Evolutionary conservation across 35 echinoderm and acorn worm species (phyloP).

Genomic region (Apostichopus parvimensis): DNA sequence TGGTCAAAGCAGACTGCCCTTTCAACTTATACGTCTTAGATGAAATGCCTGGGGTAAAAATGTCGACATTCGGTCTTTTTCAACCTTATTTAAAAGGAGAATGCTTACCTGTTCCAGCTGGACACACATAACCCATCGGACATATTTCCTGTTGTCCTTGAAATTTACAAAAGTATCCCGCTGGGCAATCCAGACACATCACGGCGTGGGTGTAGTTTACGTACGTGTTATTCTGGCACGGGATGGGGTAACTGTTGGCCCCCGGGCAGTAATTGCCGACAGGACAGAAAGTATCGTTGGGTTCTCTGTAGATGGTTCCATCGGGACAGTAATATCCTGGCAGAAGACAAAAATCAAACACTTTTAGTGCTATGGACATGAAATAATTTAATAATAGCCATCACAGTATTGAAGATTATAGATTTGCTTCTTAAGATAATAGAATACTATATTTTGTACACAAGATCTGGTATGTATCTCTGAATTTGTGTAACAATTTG

Average conservation of each 20-base stretch:
- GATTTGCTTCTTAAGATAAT: too few species aligned
- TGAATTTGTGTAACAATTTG: too few species aligned
- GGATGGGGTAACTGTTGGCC: slow-evolving; percentile 81
- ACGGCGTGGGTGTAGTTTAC: slow-evolving; percentile 95
- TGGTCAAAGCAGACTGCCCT: not conserved
- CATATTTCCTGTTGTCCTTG: slow-evolving; percentile 78
- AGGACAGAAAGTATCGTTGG: slow-evolving; percentile 79
- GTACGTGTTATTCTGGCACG: slow-evolving; percentile 89
- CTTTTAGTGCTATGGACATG: too few species aligned
- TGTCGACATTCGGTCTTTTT: too few species aligned
- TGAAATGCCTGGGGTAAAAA: too few species aligned
- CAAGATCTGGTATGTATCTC: too few species aligned
- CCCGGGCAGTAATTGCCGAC: slow-evolving; percentile 90
- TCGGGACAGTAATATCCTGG: slow-evolving; percentile 95
- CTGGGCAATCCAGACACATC: slow-evolving; percentile 81
- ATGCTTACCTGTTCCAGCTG: slow-evolving; percentile 81
- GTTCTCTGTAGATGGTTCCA: slow-evolving; percentile 88
- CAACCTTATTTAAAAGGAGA: too few species aligned
- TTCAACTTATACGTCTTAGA: too few species aligned
- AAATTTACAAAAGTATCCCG: slow-evolving; percentile 79
- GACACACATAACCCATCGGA: slow-evolving; percentile 87
- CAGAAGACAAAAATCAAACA: not conserved
- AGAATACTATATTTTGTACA: too few species aligned
- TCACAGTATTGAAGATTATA: too few species aligned
- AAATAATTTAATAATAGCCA: too few species aligned